phyloP scores from a whole-genome alignment of 2,888 invertebrate species.

The Quadroppia sp. region DNA sequence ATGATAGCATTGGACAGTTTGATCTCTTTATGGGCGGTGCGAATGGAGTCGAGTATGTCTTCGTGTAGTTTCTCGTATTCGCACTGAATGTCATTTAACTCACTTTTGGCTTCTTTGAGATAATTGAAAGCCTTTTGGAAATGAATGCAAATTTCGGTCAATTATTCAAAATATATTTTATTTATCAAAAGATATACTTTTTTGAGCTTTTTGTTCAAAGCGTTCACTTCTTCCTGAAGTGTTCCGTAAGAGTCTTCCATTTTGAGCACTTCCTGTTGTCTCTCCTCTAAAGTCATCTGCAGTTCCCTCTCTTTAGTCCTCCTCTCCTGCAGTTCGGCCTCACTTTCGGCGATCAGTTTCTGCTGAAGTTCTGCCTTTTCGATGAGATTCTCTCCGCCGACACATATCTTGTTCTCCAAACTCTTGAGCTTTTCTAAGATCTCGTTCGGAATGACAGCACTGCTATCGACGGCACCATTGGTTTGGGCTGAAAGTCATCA shows the following conservation, averaged over 20 bases:
- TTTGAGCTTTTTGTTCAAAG: constrained; percentile 85
- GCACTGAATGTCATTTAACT: constrained; percentile 64
- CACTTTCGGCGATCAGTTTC: constrained; percentile 77
- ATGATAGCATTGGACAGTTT: constrained; percentile 85
- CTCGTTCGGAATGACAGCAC: constrained; percentile 66
- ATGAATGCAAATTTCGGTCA: no score
- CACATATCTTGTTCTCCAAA: constrained; percentile 89
- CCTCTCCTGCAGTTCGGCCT: constrained; percentile 72
- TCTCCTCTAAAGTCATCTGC: constrained; percentile 74
- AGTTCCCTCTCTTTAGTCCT: constrained; percentile 74
- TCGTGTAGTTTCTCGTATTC: constrained; percentile 98
- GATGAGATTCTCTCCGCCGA: constrained; percentile 95
- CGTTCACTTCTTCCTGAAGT: constrained; percentile 89
- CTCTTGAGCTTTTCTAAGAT: constrained; percentile 78
- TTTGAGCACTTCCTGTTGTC: constrained; percentile 81
- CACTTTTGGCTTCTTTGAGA: constrained; percentile 59
- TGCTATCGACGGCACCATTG: not conserved
- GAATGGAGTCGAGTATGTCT: constrained; percentile 84
- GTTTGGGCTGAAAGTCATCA: not conserved
- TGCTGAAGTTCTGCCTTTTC: constrained; percentile 96
- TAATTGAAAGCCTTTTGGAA: constrained; percentile 39
- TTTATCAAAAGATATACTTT: no score
- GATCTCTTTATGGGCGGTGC: constrained; percentile 82
- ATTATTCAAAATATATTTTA: no score
- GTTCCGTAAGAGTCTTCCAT: constrained; percentile 91